Conservation (phyloP, 2,797 vertebrate species). For the Poecilia picta region DNA sequence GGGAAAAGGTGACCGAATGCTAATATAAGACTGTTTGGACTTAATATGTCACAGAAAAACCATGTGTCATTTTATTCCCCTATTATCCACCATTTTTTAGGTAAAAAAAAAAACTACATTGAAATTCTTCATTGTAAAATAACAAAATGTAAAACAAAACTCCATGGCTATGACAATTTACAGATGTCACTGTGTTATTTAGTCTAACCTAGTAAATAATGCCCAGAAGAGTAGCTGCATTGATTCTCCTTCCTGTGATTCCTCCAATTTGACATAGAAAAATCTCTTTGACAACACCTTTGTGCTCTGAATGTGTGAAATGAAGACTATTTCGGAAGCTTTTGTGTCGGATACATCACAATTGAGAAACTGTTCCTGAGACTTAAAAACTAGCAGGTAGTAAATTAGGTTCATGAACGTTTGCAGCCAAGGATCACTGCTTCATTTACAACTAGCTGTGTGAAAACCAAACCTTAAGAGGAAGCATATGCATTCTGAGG, state of each 20-base stretch:
- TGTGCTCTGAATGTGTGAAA: background rate
- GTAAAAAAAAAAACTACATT: background rate
- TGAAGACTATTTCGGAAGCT: slow-evolving; percentile 1
- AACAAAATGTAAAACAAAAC: background rate
- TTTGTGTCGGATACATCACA: background rate
- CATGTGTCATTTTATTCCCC: background rate
- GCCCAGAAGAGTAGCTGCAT: background rate
- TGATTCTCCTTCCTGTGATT: background rate
- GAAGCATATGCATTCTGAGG: slow-evolving; percentile 11
- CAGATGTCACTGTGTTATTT: background rate
- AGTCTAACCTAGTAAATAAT: background rate
- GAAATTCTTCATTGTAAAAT: background rate
- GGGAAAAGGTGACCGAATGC: background rate
- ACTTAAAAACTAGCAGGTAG: background rate
- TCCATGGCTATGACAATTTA: background rate
- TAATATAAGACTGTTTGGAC: background rate
- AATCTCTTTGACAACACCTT: background rate
- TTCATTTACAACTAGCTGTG: background rate
- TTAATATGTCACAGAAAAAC: background rate
- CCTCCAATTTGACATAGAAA: background rate
- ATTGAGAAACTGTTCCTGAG: background rate
- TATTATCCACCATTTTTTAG: background rate
- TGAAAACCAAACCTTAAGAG: slow-evolving; percentile 21
- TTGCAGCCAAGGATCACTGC: background rate
- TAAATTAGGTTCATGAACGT: slow-evolving; percentile 3